phyloP scores from a whole-genome alignment of 2,113 vertebrate genomes.

The Calidris pugnax region DNA sequence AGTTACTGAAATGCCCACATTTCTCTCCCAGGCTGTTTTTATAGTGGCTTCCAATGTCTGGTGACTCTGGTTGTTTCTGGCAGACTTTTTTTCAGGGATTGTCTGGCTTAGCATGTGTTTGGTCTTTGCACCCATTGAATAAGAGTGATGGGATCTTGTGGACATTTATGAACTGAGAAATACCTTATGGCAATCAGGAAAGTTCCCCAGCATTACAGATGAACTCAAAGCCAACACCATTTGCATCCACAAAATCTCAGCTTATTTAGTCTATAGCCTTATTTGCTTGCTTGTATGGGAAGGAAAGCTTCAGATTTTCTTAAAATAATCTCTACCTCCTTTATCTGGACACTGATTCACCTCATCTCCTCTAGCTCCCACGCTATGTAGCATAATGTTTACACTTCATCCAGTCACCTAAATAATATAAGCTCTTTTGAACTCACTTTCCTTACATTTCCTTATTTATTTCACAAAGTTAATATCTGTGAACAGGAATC shows the following conservation, averaged over 20 bases:
- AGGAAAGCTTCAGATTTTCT: neutral
- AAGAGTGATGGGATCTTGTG: neutral
- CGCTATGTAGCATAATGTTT: neutral
- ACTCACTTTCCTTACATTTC: neutral
- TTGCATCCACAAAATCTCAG: neutral
- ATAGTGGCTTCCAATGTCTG: neutral
- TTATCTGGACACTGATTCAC: neutral
- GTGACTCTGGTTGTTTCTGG: neutral
- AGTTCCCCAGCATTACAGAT: neutral
- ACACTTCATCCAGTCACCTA: neutral
- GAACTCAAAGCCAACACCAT: neutral
- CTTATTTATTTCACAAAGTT: neutral
- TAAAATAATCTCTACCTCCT: neutral
- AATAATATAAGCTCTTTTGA: neutral
- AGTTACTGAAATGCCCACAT: neutral
- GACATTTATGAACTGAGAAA: neutral
- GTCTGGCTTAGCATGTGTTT: neutral
- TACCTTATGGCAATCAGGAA: rapidly evolving
- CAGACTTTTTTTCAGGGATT: neutral
- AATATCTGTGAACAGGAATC: neutral
- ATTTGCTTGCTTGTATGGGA: neutral
- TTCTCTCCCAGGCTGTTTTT: neutral
- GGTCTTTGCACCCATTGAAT: neutral
- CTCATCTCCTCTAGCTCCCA: neutral
- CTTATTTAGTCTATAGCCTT: neutral